Percentiles rank a stretch among this genome's conserved stretches.
Conservation (phyloP, 2,113 vertebrate genomes). For the Aegypius monachus region DNA sequence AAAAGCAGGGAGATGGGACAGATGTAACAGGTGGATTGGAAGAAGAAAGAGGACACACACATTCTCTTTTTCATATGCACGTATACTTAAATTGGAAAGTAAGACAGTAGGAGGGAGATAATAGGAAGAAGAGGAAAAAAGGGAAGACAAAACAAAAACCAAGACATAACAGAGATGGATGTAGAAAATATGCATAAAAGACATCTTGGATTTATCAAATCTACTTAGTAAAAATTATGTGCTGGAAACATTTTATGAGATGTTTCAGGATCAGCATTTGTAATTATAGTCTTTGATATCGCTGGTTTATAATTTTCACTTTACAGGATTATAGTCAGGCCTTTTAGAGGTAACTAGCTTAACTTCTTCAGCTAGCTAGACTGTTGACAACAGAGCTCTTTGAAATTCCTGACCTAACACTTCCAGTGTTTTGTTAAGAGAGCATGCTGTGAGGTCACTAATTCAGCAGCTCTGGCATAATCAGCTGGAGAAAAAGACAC, state of each 20-base stretch:
- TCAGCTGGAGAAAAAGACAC: not conserved
- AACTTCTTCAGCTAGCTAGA: not conserved
- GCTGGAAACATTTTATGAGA: not conserved
- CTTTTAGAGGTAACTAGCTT: not conserved
- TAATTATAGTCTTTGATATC: not conserved
- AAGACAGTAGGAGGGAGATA: not conserved
- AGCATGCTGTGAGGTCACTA: not conserved
- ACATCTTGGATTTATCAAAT: not conserved
- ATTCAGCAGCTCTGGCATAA: not conserved
- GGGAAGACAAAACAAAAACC: not conserved
- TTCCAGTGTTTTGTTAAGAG: not conserved
- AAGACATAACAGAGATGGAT: not conserved
- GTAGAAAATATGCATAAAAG: not conserved
- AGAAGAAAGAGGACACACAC: not conserved
- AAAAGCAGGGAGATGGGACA: not conserved
- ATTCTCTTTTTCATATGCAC: not conserved
- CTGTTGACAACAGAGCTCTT: not conserved
- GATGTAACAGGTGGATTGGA: rapidly evolving
- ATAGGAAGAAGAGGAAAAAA: not conserved
- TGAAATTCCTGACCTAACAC: not conserved
- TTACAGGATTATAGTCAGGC: not conserved
- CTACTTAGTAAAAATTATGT: not conserved
- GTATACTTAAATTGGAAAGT: not conserved
- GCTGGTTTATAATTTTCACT: not conserved
- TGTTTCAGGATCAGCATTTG: not conserved